Evolutionary conservation across 2,113 vertebrate genomes (phyloP).

Genomic region (Pteropus alecto): DNA sequence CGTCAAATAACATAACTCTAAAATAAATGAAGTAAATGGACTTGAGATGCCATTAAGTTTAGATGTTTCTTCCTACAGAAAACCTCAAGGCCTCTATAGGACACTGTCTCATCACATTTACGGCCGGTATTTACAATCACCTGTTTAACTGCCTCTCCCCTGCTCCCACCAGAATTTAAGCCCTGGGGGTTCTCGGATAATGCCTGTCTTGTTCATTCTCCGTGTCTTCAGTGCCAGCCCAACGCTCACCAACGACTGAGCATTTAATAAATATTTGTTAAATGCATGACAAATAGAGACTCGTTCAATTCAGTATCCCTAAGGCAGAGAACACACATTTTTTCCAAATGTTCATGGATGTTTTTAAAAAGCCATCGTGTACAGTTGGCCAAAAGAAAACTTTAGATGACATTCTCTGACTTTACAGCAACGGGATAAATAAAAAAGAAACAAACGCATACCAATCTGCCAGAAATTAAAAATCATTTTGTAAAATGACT

Average conservation of each 20-base stretch:
- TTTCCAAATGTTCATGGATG: neutral
- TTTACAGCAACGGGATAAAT: neutral
- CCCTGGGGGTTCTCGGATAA: neutral
- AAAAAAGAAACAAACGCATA: neutral
- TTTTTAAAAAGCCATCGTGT: neutral
- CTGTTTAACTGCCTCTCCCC: neutral
- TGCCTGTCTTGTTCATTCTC: neutral
- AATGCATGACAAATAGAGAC: neutral
- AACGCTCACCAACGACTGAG: no score
- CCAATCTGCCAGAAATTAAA: neutral
- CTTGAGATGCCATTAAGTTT: neutral
- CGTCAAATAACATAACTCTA: neutral
- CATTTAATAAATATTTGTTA: no score
- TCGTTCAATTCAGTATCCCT: neutral
- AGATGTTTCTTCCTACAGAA: neutral
- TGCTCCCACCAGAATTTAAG: neutral
- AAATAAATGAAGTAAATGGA: neutral
- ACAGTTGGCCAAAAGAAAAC: neutral
- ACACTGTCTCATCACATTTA: neutral
- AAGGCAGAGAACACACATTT: neutral
- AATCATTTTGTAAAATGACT: neutral
- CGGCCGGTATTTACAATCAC: neutral
- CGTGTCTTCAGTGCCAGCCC: neutral
- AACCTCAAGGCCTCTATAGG: neutral
- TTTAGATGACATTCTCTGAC: neutral